Base-by-base conservation (phyloP, 92 coral and sea anemone species). In the Epizoanthus ramosus region DNA sequence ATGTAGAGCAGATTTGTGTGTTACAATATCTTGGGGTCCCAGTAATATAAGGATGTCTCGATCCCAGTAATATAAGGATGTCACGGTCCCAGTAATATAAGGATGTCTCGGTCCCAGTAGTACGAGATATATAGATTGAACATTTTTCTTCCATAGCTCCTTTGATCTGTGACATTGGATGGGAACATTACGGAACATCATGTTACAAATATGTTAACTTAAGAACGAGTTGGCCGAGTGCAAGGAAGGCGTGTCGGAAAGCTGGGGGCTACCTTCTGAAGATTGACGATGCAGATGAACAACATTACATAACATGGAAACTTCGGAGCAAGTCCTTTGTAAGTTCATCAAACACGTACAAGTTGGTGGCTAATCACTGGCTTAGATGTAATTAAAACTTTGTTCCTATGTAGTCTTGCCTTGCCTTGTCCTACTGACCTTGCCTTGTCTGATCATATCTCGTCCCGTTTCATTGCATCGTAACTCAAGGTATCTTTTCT, bases 261-360 rank as follows among this genome's bases (percentile, higher is more conserved):
- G 84, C 95, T 53, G 99, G 99, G 60, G 99, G 98, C 0, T 88
- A 92, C 56, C 87, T 96, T 37, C 85, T 92, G n/a, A 96, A 90
- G 86, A 88, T 96, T 35, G 92, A 96, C 74, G 87, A 88, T 54
- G 90, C 75, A 9, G 86, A 37, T 31, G 94, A 96, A 67, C 98
- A 94, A 73, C 93, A 90, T 75, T 94, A 73, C 73, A 68, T 96
- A 43, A 63, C 89, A 5, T 73, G 80, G 63, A 83, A 53, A 53
- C 86, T 88, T 23, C 66, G 84, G 15, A 33, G 8, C 3, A n/a
- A 9, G 14, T 6, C 23, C 37, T 66, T 24, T 8, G 95, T 92
- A 65, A 68, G 91, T 85, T 13, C 41, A 12, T 64, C 41, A 64
- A 24, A 64, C 69, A 25, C 14, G 69, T 64, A 16, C 41, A 64